Base-by-base conservation (phyloP, 2,797 vertebrate species). In the Chrysocyon brachyurus region DNA sequence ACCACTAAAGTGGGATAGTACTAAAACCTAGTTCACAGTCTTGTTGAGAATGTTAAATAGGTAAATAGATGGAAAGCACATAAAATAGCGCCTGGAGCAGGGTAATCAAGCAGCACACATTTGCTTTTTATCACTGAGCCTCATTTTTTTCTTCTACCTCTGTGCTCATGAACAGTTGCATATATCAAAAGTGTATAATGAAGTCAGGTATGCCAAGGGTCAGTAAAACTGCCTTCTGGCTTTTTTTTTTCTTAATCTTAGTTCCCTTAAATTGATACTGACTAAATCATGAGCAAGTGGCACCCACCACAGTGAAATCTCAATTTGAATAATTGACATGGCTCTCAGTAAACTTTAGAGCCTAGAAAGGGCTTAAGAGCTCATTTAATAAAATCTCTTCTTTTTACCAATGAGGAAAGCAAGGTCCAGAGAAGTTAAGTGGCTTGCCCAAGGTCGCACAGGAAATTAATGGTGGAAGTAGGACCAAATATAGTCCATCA, bases 201-300 rank as follows among this genome's bases (percentile, higher is more conserved):
- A 72, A 86, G 19, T n/a, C 26, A 52, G n/a, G 24, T 52, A 57
- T 85, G 26, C 19, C 21, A 81, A 52, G 9, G 31, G 49, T 85
- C 28, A 72, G 11, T 59, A 66, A 54, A 61, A 28, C 4, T 56
- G 4, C 33, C 15, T 70, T 72, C 63, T 49, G 56, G 28, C 6
- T 46, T 85, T 87, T 93, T 83, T 56, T 46, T 73, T 92, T 85
- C 59, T 12, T 21, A 78, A 77, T 52, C 17, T 52, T 33, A 87
- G 3, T 90, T 94, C 16, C 36, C 54, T 94, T 40, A 85, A 89
- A 87, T 83, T 91, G 56, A 10, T 77, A 49, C 40, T 91, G 36
- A 91, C 14, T 83, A 70, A 96, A 94, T 68, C 96, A 36, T 91
- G 31, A 96, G 19, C 36, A 96, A 68, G 52, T 90, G 46, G 92